Conservation (phyloP, 2,113 vertebrate species). For the Crotalus viridis region DNA sequence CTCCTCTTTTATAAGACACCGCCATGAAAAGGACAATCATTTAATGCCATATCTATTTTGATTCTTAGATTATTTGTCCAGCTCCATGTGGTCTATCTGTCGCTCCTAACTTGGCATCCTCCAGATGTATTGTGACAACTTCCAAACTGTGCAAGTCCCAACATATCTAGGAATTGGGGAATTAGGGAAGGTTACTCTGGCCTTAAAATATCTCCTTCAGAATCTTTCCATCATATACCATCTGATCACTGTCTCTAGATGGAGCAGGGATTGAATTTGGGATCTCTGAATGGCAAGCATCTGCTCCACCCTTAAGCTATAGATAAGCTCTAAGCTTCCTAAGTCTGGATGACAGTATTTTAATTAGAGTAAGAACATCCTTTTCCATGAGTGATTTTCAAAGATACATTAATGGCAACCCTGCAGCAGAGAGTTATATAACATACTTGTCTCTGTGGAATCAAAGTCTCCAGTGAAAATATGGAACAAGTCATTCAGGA, state of each 20-base stretch:
- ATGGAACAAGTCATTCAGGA: neutral
- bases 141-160: neutral
- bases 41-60: neutral
- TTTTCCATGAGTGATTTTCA: neutral
- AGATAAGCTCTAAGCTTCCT: neutral
- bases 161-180: neutral
- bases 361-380: neutral
- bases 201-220: neutral
- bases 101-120: neutral
- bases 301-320: neutral
- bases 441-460: neutral
- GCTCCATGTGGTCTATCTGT: neutral
- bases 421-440: neutral
- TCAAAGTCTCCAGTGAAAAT: neutral
- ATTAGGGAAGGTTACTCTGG: neutral
- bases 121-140: neutral
- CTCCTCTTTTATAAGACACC: neutral
- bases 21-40: neutral
- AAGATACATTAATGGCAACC: neutral
- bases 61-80: neutral
- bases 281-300: neutral
- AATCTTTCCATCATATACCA: neutral
- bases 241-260: neutral
- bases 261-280: neutral
- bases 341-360: neutral